phyloP scores from a whole-genome alignment of 2,113 vertebrate genomes.

The Etia nguti region DNA sequence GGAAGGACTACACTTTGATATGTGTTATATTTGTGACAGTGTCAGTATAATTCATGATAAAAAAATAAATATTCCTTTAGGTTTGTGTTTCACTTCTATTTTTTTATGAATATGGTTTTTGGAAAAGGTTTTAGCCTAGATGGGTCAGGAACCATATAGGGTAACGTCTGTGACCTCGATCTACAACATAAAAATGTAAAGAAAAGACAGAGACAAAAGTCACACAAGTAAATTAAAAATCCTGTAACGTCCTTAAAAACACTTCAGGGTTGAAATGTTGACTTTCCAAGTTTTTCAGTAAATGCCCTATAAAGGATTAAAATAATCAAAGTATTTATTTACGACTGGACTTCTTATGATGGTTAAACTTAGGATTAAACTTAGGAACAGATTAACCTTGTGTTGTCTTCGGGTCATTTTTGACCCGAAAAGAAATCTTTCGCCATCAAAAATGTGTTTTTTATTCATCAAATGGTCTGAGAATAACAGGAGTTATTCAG shows the following conservation, averaged over 20 bases:
- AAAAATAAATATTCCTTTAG: background rate
- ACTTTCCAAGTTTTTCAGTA: rapidly evolving
- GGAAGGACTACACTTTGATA: background rate
- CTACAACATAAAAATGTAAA: background rate
- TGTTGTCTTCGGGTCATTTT: too few species aligned
- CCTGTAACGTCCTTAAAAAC: rapidly evolving
- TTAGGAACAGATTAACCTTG: background rate
- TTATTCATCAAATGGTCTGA: too few species aligned
- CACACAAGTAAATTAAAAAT: background rate
- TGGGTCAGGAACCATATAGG: background rate
- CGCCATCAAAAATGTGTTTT: too few species aligned
- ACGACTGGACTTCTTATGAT: background rate
- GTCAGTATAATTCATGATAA: background rate
- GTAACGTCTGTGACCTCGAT: background rate
- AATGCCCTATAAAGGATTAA: background rate
- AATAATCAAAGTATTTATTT: background rate
- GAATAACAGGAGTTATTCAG: too few species aligned
- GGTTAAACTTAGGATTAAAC: background rate
- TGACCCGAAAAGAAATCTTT: too few species aligned
- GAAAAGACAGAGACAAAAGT: background rate
- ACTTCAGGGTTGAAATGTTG: background rate
- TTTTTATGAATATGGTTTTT: background rate
- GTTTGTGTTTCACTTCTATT: background rate
- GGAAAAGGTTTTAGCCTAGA: rapidly evolving
- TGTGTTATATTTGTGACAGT: background rate